Base-by-base conservation (phyloP, 2,888 invertebrate genomes). In the Hololepta plana region DNA sequence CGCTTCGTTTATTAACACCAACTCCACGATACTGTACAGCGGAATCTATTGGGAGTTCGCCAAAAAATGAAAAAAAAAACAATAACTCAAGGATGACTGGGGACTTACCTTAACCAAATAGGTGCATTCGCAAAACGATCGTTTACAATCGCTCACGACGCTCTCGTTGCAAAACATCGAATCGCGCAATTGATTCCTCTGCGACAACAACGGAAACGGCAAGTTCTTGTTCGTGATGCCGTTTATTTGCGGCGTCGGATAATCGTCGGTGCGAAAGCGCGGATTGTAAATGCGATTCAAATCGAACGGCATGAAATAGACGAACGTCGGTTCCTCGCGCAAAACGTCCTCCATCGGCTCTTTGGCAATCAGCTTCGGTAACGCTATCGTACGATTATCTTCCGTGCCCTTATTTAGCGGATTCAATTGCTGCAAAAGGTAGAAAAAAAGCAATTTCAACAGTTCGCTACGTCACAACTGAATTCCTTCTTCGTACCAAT, bases 191-290 rank as follows among this genome's bases (percentile, higher is more conserved):
- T 67, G 59, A 2, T 70, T 53, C 10, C 67, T 59, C 31, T 69
- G 69, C 2, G 79, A 56, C 19, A 85, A 52, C 2, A 87, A 57
- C 0, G 90, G 77, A 35, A 76, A 62, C 0, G 75, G 52, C 0
- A 79, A 82, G 44, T 80, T 59, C 44, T 72, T 71, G 63, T 84
- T 67, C 2, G 82, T 72, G 35, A 88, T 84, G 46, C 80, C 77
- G 53, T 90, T 90, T 3, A 91, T 51, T 51, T 90, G 90, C 0
- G 90, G 88, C 0, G 85, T 85, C 38, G 71, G 71, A 0, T n/a
- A n/a, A n/a, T n/a, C n/a, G n/a, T n/a, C n/a, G n/a, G n/a, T n/a
- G n/a, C n/a, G 79, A 47, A 73, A 85, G 34, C 75, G 70, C 0
- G 72, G 69, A 50, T 87, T 85, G 45, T 85, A 72, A 38, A 80